Evolutionary conservation across 2,113 vertebrate species (phyloP).

Genomic region (Cromileptes altivelis): DNA sequence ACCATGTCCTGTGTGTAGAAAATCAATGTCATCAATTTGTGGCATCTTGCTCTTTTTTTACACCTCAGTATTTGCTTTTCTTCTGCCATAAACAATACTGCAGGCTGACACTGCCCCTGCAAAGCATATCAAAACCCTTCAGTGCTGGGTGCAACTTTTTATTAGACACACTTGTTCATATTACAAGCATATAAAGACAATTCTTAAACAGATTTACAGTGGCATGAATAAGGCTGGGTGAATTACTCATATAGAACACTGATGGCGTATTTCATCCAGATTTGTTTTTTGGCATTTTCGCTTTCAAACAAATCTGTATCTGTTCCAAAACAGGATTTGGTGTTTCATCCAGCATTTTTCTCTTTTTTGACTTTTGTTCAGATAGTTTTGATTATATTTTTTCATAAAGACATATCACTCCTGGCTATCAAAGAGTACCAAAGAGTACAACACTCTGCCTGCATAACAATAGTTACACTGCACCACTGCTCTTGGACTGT

Average conservation of each 20-base stretch:
- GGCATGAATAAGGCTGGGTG: neutral
- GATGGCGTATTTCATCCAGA: neutral
- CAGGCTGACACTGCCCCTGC: neutral
- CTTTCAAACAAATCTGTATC: neutral
- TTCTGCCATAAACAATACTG: neutral
- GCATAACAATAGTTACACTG: too few relatives aligned
- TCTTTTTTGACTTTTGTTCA: neutral
- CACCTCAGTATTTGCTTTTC: neutral
- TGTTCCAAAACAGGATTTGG: neutral
- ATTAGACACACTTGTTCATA: neutral
- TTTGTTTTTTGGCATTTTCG: neutral
- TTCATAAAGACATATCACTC: neutral
- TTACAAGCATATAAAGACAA: neutral
- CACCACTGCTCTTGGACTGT: too few relatives aligned
- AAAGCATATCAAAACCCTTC: neutral
- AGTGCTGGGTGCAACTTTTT: neutral
- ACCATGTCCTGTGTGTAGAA: neutral
- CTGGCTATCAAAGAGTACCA: neutral
- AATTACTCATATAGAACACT: neutral
- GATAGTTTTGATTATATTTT: neutral
- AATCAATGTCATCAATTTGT: slow-evolving; percentile 20
- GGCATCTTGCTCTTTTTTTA: neutral
- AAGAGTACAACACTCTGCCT: too few relatives aligned
- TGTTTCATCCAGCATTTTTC: neutral
- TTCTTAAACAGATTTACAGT: neutral